phyloP scores from a whole-genome alignment of 2,113 vertebrate species.

The Hassar affinis region DNA sequence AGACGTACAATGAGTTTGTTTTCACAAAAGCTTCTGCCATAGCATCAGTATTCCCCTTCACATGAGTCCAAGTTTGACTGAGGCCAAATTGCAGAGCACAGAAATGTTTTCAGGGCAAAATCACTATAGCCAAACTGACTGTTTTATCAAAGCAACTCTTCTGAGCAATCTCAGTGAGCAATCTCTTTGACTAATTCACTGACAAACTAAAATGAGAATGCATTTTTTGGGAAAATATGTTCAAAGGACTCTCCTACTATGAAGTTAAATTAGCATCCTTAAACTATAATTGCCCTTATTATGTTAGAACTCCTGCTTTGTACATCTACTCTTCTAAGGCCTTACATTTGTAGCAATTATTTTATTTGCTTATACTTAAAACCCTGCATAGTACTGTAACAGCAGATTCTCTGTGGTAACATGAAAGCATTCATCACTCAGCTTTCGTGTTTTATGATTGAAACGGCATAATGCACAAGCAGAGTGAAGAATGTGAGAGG shows the following conservation, averaged over 20 bases:
- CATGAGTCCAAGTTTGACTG: constrained; percentile 30
- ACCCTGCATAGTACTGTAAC: not conserved
- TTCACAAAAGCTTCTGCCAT: constrained; percentile 52
- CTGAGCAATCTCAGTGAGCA: constrained; percentile 20
- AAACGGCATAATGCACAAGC: constrained; percentile 11
- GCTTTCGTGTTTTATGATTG: not conserved
- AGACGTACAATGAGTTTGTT: constrained; percentile 46
- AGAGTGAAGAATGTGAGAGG: not conserved
- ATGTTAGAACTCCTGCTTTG: not conserved
- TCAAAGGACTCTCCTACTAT: not conserved
- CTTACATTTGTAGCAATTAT: not conserved
- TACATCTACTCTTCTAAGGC: not conserved
- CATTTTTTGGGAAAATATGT: not conserved
- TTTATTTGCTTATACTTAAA: not conserved
- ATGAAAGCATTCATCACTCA: constrained; percentile 13
- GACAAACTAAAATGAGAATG: not conserved
- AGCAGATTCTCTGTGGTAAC: constrained; percentile 13
- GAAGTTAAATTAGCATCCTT: not conserved
- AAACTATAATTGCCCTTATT: not conserved
- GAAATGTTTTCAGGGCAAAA: constrained; percentile 23
- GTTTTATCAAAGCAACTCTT: constrained; percentile 25
- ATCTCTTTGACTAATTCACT: not conserved
- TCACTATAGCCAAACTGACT: not conserved
- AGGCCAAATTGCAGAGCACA: constrained; percentile 23
- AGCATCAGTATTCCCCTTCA: constrained; percentile 49